Percentiles rank a stretch among this genome's conserved stretches.
phyloP scores from a whole-genome alignment of 23 tunicate genomes.

The Diplosoma virens region DNA sequence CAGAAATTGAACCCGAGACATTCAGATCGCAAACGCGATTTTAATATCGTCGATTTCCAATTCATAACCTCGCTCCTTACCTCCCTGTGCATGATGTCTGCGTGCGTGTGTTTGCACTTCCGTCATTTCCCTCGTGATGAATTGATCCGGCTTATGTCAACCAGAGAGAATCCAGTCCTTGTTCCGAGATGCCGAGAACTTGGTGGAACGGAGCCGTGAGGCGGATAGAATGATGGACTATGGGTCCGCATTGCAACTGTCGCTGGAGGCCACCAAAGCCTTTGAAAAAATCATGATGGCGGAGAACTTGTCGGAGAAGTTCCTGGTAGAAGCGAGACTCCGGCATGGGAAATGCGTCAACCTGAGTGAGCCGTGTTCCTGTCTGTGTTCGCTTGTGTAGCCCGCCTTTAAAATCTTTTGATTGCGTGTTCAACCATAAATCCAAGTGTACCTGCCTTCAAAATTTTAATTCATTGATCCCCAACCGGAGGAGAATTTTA shows the following conservation, averaged over 20 bases:
- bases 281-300: slow-evolving; percentile 20
- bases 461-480: neutral
- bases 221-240: slow-evolving; percentile 52
- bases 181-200: slow-evolving; percentile 38
- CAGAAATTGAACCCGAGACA: too few species aligned
- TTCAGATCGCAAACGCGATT: too few species aligned
- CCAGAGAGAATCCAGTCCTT: too few species aligned
- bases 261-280: slow-evolving; percentile 45
- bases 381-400: too few species aligned
- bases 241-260: slow-evolving; percentile 41
- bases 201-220: slow-evolving; percentile 30
- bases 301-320: slow-evolving; percentile 22
- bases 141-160: too few species aligned
- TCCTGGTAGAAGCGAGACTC: slow-evolving; percentile 31
- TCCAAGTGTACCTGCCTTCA: neutral
- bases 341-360: slow-evolving; percentile 50
- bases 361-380: slow-evolving; percentile 23
- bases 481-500: too few species aligned
- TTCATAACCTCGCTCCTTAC: too few species aligned
- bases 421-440: neutral
- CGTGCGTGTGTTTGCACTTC: too few species aligned
- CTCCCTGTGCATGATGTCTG: too few species aligned
- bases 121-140: too few species aligned
- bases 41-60: too few species aligned
- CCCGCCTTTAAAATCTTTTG: too few species aligned